Percentiles rank a stretch among this genome's conserved stretches.
These are phyloP conservation scores for Cyclopterus lumpus DNA, from an alignment of 2,797 vertebrate species.

Conservation along the genomic window DNA sequence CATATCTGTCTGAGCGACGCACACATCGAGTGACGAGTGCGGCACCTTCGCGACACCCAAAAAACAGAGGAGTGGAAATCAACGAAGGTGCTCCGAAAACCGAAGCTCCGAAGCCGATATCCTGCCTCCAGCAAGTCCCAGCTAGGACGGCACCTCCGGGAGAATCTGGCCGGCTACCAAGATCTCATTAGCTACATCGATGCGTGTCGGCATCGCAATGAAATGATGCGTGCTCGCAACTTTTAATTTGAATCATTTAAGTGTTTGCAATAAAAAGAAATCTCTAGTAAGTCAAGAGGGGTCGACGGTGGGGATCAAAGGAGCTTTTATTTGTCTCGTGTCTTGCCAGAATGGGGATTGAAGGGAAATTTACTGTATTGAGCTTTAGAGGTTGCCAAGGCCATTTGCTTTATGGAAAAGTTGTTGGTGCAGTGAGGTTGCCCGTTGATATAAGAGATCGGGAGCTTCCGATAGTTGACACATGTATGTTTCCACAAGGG, in stretches of 20 bases:
- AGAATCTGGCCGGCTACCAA: conserved; percentile 40
- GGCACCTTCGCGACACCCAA: background rate
- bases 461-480: too few species aligned
- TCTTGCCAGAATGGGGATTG: background rate
- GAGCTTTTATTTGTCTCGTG: conserved; percentile 5
- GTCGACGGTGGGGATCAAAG: conserved; percentile 11
- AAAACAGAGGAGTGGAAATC: conserved; percentile 12
- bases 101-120: conserved; percentile 53
- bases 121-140: too few species aligned
- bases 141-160: conserved; percentile 52
- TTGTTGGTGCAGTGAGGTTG: background rate
- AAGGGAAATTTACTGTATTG: background rate
- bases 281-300: conserved; percentile 21
- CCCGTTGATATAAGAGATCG: background rate
- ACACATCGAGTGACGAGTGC: conserved; percentile 2
- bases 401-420: background rate
- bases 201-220: conserved; percentile 32
- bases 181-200: conserved; percentile 57
- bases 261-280: conserved; percentile 43
- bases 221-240: conserved; percentile 11
- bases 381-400: background rate
- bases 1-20: background rate
- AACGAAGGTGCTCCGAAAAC: conserved; percentile 36
- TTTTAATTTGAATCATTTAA: conserved; percentile 60
- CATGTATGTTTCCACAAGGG: too few species aligned